These are phyloP conservation scores for Distichodus sexfasciatus DNA, from an alignment of 2,797 vertebrate species.

Conservation along the genomic window DNA sequence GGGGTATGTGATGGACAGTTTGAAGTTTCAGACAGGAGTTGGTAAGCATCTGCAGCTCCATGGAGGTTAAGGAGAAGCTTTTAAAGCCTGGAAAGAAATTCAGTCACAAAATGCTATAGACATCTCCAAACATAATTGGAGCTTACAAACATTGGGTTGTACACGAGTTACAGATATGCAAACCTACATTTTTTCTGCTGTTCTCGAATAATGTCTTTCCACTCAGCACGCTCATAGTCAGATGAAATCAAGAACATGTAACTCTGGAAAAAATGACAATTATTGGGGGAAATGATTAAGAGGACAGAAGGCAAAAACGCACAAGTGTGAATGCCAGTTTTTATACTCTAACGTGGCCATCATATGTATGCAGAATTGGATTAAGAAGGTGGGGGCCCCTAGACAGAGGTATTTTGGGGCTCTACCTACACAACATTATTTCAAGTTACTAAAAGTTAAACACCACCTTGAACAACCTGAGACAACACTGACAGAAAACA, in stretches of 20 bases:
- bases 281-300: background rate
- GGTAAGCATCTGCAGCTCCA: slow-evolving; percentile 98
- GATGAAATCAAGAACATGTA: slow-evolving; percentile 94
- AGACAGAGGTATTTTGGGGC: too few species aligned
- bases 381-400: too few species aligned
- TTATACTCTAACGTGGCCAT: too few species aligned
- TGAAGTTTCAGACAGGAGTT: slow-evolving; percentile 97
- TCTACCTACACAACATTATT: too few species aligned
- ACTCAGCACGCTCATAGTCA: slow-evolving; percentile 94
- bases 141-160: too few species aligned
- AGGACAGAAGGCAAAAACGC: background rate
- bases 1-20: slow-evolving; percentile 93
- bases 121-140: too few species aligned
- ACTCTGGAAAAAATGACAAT: slow-evolving; percentile 74
- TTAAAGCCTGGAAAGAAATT: slow-evolving; percentile 80
- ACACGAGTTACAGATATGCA: background rate
- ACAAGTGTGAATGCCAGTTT: too few species aligned
- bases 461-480: too few species aligned
- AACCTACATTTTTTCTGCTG: slow-evolving; percentile 95
- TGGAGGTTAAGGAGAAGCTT: slow-evolving; percentile 87
- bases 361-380: too few species aligned
- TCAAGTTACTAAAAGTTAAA: too few species aligned
- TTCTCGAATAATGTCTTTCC: slow-evolving; percentile 91
- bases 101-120: background rate
- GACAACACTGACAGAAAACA: too few species aligned